Base-by-base conservation (phyloP, 1,140 invertebrate species). In the Drosophila sulfurigaster region DNA sequence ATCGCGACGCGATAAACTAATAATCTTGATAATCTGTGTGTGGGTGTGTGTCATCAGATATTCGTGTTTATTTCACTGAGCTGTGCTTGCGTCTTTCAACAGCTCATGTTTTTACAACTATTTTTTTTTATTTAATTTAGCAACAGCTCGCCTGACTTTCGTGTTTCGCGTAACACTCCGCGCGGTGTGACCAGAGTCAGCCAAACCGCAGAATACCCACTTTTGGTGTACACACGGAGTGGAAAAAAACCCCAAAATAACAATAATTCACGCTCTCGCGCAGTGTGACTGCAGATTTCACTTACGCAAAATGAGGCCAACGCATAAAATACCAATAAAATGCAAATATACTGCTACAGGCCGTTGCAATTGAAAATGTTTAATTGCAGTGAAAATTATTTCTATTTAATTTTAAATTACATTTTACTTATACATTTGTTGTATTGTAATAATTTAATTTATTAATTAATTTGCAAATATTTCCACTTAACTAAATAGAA, bases 101-200 rank as follows among this genome's bases (percentile, higher is more conserved):
- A 52, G 52, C 30, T 54, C 70, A 68, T 68, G 64, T 73, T 67
- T 60, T 66, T 56, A 5, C 16, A 43, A 25, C 43, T 38, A 51
- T 38, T 38, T 38, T 38, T 35, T 38, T 57, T 46, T 35, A 67
- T 28, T 28, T 8, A 68, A 59, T 73, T 67, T 45, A 32, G 15
- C 45, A 43, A 43, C 64, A 38, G 10, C 64, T 67, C 16, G 7
- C 51, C 5, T 10, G 1, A 32, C 45, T 52, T 54, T 20, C 41
- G 56, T 68, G 54, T 45, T 68, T 67, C 54, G 64, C 63, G 62
- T 72, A 72, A 72, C 52, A 72, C 62, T 66, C 32, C 4, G 8
- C 25, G 46, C 54, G 15, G 56, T 60, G 64, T 60, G 64, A 59
- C 64, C 70, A 52, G 46, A 58, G 8, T 5, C 15, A 5, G 59